Conservation (phyloP, 2,888 invertebrate genomes). For the Melipona bicolor region DNA sequence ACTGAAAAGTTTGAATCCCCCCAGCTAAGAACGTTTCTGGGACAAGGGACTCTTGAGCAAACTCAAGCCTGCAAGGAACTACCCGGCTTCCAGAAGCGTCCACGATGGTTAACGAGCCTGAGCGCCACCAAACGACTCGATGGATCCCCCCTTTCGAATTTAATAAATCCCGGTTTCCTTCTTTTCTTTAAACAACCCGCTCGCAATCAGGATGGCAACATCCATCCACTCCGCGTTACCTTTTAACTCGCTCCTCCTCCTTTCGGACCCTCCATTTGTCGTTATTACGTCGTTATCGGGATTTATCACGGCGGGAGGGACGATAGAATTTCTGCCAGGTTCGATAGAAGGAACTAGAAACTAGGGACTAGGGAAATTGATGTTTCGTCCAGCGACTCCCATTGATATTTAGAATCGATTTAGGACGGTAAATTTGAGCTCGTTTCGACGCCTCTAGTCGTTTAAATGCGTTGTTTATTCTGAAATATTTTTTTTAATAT, state of each 20-base stretch:
- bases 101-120: constrained; percentile 66
- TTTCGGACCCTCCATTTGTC: not conserved
- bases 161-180: constrained; percentile 38
- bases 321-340: too few species aligned
- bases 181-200: constrained; percentile 31
- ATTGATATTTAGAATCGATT: too few species aligned
- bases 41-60: constrained; percentile 72
- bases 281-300: constrained; percentile 16
- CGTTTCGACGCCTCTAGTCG: too few species aligned
- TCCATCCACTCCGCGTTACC: constrained; percentile 30
- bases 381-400: too few species aligned
- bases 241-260: not conserved
- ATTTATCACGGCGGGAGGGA: not conserved
- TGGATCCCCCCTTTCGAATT: constrained; percentile 53
- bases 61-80: constrained; percentile 63
- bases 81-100: constrained; percentile 46
- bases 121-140: constrained; percentile 45
- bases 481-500: too few species aligned
- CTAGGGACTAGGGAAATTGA: too few species aligned
- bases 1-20: constrained; percentile 67
- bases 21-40: constrained; percentile 67
- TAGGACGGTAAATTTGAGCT: too few species aligned
- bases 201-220: constrained; percentile 38
- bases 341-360: too few species aligned
- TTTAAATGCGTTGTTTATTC: too few species aligned